A percentile compares a stretch with the other conserved stretches of the same genome.
phyloP scores from a whole-genome alignment of 1,140 invertebrate genomes.

The Drosophila sturtevanti region DNA sequence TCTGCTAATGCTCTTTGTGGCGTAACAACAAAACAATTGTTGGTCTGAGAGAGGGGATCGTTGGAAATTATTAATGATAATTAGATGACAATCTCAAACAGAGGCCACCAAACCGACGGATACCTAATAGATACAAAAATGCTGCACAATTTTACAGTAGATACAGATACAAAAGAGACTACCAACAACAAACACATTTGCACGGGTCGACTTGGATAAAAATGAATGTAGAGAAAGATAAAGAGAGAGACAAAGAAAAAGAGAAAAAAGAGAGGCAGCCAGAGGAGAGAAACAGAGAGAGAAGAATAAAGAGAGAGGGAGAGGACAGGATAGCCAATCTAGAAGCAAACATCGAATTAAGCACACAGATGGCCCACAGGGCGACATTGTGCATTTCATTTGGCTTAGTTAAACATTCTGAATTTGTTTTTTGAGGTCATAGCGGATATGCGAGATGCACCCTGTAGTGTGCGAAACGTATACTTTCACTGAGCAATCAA shows the following conservation, averaged over 20 bases:
- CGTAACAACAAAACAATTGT: slow-evolving; percentile 9
- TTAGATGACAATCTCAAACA: neutral
- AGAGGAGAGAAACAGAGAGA: neutral
- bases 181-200: neutral
- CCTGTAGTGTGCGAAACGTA: neutral
- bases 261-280: neutral
- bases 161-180: neutral
- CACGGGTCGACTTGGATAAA: neutral
- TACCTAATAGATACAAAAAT: neutral
- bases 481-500: too few species aligned
- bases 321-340: neutral
- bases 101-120: neutral
- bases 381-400: neutral
- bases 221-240: neutral
- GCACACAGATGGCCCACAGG: neutral
- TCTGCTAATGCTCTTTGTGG: slow-evolving; percentile 3
- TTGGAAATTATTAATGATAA: slow-evolving; percentile 12
- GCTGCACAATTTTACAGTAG: neutral
- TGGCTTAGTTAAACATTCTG: neutral
- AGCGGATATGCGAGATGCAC: neutral
- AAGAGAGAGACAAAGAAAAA: neutral
- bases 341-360: neutral
- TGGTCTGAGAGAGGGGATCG: neutral
- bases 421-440: neutral
- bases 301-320: neutral